These are phyloP conservation scores for Chaenodraco wilsoni DNA, from an alignment of 2,797 vertebrate species.

Conservation along the genomic window DNA sequence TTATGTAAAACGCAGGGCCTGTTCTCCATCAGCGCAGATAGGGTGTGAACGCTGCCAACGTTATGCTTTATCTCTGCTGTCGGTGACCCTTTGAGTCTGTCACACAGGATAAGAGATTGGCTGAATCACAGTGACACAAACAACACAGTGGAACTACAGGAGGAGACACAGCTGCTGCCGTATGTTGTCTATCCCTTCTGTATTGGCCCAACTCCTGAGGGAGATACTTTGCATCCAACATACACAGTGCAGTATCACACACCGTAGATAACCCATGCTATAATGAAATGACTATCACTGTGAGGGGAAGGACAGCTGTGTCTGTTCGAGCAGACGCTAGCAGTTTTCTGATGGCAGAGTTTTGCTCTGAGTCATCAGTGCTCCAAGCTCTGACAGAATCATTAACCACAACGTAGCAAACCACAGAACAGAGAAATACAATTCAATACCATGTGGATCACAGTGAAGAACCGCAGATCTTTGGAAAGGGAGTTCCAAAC, in stretches of 20 bases:
- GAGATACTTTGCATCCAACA: conserved; percentile 30
- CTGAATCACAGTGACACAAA: conserved; percentile 48
- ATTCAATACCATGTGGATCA: conserved; percentile 3
- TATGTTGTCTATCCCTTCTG: conserved; percentile 11
- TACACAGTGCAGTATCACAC: conserved; percentile 23
- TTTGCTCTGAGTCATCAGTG: conserved; percentile 3
- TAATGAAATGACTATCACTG: conserved; percentile 17
- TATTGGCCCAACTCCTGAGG: conserved; percentile 31
- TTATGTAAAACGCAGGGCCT: conserved; percentile 50
- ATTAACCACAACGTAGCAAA: conserved; percentile 24
- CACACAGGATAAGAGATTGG: conserved; percentile 40
- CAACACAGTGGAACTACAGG: conserved; percentile 16
- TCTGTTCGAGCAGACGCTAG: conserved; percentile 18
- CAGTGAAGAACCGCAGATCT: conserved; percentile 26
- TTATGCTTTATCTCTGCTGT: conserved; percentile 61
- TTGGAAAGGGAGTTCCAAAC: conserved; percentile 12
- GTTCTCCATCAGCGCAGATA: conserved; percentile 57
- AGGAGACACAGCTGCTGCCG: conserved; percentile 18
- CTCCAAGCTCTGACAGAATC: conserved; percentile 25
- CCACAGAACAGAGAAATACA: conserved; percentile 30
- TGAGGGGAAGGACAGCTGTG: conserved; percentile 25
- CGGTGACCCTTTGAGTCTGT: conserved; percentile 39
- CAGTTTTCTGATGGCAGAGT: conserved; percentile 13
- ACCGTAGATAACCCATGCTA: conserved; percentile 22
- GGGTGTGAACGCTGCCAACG: conserved; percentile 47